Evolutionary conservation across 92 coral and sea anemone species (phyloP), one percentile per base, ranked within the genome.

Genomic region (Chrysogorgia sp.): DNA sequence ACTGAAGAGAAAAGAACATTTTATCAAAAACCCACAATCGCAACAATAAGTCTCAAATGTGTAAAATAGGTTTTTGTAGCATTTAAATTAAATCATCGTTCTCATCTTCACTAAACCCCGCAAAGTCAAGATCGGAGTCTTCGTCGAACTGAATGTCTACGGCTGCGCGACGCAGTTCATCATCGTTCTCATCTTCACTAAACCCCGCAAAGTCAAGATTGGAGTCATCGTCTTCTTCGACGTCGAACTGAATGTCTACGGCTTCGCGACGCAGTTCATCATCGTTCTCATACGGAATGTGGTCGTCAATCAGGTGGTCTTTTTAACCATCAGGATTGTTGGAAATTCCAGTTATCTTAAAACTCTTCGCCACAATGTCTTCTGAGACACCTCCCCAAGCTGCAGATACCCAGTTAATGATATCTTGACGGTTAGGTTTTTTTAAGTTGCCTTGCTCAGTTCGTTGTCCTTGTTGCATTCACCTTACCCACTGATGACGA

Each of bases 321-420:
- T 47, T n/a, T 47, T 12, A 6, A 47, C 62, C 63, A 71, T 50
- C 48, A 15, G 37, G 28, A 50, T 33, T 71, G 63, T 71, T 49
- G 37, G 77, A 71, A 49, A 71, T 50, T 33, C 43, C 1, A 17
- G 30, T 30, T 45, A 23, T 17, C 31, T 26, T 23, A 25, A 50
- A 71, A 49, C 45, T 50, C 37, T 71, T 48, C 32, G 0, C 31
- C 4, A 49, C 37, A 0, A 26, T 71, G 47, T 71, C 63, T 61
- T 71, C 77, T 33, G 62, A 45, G 37, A 49, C 58, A 53, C 61
- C 79, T 20, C 37, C 61, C n/a, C 66, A 32, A 10, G 19, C 31
- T 74, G 19, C 30, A 12, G 67, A 74, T 29, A 71, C 53, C 55
- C 30, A 56, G 80, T 55, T 74, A 23, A 74, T 55, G 34, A 34